Evolutionary conservation across 2,888 invertebrate species (phyloP).

Genomic region (Girardia tigrina): DNA sequence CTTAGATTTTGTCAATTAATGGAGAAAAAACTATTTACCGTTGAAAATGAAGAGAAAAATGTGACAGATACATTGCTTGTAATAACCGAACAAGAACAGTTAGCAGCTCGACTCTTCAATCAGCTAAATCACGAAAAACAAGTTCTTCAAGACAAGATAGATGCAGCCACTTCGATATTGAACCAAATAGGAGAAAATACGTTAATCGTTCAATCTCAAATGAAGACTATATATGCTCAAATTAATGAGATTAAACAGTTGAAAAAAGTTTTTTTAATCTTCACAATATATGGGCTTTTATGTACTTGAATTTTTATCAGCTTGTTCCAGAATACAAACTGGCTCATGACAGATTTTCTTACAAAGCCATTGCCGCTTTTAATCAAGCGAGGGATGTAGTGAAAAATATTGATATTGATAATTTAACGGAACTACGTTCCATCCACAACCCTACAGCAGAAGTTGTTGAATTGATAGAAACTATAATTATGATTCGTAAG

Average conservation of each 20-base stretch:
- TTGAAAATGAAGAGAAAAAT: slow-evolving; percentile 38
- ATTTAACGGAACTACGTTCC: slow-evolving; percentile 45
- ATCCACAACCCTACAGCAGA: slow-evolving; percentile 48
- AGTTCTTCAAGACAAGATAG: slow-evolving; percentile 46
- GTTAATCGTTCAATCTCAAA: slow-evolving; percentile 49
- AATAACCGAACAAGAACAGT: slow-evolving; percentile 45
- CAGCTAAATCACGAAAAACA: slow-evolving; percentile 48
- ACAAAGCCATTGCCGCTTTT: slow-evolving; percentile 50
- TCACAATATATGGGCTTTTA: neutral
- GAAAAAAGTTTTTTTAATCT: slow-evolving; percentile 42
- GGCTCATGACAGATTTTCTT: slow-evolving; percentile 49
- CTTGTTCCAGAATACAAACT: slow-evolving; percentile 49
- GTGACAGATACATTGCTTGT: slow-evolving; percentile 42
- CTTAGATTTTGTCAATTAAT: neutral
- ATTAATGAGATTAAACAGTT: slow-evolving; percentile 46
- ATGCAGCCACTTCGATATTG: slow-evolving; percentile 47
- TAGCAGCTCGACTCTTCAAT: slow-evolving; percentile 44
- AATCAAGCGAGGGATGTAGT: slow-evolving; percentile 49
- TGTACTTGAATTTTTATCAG: slow-evolving; percentile 38
- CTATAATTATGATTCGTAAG: slow-evolving; percentile 49
- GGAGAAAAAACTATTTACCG: neutral
- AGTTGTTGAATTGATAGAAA: slow-evolving; percentile 48
- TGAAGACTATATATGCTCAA: slow-evolving; percentile 46
- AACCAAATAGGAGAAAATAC: slow-evolving; percentile 51
- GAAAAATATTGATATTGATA: slow-evolving; percentile 46